A percentile compares a stretch with the other conserved stretches of the same genome.
phyloP scores from a whole-genome alignment of 2,888 invertebrate species.

The Lissocephala sabroskyi region DNA sequence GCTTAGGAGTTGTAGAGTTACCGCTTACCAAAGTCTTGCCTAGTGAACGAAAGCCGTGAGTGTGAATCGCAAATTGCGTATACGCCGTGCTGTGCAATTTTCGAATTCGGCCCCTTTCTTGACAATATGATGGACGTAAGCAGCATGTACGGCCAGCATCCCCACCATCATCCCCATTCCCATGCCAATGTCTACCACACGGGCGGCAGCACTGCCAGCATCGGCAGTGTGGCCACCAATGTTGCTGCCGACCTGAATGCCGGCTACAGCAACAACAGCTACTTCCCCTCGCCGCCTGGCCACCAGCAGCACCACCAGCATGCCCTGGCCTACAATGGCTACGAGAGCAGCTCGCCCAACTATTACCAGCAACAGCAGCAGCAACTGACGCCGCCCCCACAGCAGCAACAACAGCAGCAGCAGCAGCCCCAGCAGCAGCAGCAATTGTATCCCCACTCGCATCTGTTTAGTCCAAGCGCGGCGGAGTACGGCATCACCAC shows the following conservation, averaged over 20 bases:
- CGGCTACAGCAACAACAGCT: conserved; percentile 58
- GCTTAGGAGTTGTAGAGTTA: too few relatives aligned
- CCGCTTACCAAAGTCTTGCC: too few relatives aligned
- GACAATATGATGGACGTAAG: conserved; percentile 73
- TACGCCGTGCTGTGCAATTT: too few relatives aligned
- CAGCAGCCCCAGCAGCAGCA: conserved; percentile 44
- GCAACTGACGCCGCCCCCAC: conserved; percentile 55
- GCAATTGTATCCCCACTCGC: conserved; percentile 68
- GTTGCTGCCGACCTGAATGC: too few relatives aligned
- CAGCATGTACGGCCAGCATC: conserved; percentile 73
- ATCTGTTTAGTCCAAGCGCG: conserved; percentile 71
- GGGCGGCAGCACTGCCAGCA: conserved; percentile 33
- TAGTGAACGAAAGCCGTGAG: too few relatives aligned
- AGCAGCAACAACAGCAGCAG: conserved; percentile 38
- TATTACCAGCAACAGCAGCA: conserved; percentile 49
- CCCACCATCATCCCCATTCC: conserved; percentile 66
- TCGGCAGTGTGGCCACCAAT: conserved; percentile 44
- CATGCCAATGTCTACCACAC: conserved; percentile 63
- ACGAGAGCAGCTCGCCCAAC: conserved; percentile 60
- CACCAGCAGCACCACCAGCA: conserved; percentile 46
- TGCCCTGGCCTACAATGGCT: conserved; percentile 54
- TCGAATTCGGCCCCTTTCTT: too few relatives aligned
- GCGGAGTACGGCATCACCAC: conserved; percentile 72
- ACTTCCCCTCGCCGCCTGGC: conserved; percentile 49
- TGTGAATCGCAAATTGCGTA: too few relatives aligned